Conservation (phyloP, 2,888 invertebrate species). For the Taenaris catops region DNA sequence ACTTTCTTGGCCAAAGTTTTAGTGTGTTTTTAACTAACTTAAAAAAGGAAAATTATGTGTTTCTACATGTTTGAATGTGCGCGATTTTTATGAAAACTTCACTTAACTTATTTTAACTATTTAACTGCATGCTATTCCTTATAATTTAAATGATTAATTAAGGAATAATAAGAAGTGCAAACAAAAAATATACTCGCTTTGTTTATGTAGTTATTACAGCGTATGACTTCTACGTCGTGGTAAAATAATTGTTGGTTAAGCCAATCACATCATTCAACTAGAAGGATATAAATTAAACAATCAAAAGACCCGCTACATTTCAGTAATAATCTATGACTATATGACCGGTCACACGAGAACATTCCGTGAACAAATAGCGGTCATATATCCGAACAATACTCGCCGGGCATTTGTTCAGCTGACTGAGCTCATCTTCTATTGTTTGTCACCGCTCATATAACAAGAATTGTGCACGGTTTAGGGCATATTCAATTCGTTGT, state of each 20-base stretch:
- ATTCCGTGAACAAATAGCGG: conserved; percentile 18
- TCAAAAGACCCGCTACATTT: not conserved
- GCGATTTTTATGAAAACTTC: too few species aligned
- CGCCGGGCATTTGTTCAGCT: conserved; percentile 29
- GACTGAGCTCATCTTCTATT: conserved; percentile 19
- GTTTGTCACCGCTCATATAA: conserved; percentile 16
- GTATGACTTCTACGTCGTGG: too few species aligned
- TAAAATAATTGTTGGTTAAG: conserved; percentile 6
- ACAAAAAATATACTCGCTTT: too few species aligned
- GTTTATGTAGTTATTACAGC: too few species aligned
- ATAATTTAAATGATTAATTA: too few species aligned
- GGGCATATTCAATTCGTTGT: not conserved
- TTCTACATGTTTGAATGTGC: too few species aligned
- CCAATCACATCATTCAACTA: conserved; percentile 21
- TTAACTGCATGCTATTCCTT: too few species aligned
- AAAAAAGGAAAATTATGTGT: too few species aligned
- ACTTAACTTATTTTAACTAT: too few species aligned
- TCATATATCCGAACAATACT: conserved; percentile 24
- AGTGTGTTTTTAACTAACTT: too few species aligned
- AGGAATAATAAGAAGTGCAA: too few species aligned
- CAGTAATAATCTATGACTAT: conserved; percentile 13
- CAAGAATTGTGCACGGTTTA: conserved; percentile 7
- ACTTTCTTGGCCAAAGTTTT: too few species aligned
- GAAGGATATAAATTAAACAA: conserved; percentile 2
- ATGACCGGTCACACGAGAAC: conserved; percentile 15